These are phyloP conservation scores for Celastrina argiolus DNA, from an alignment of 2,888 invertebrate genomes.

Conservation along the genomic window DNA sequence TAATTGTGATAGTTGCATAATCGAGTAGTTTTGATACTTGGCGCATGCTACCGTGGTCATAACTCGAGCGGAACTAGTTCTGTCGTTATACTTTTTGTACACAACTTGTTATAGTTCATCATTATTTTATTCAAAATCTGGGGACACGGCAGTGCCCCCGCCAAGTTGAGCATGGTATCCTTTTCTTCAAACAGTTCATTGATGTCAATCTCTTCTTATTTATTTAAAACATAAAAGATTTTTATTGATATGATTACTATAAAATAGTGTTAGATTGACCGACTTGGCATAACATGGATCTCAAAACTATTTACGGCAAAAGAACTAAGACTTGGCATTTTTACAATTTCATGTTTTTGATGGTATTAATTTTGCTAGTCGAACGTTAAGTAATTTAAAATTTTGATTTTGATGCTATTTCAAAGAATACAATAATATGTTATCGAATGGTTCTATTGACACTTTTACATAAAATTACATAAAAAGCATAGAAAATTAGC, in stretches of 20 bases:
- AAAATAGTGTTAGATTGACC: too few species aligned
- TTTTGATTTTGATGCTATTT: background rate
- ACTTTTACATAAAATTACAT: too few species aligned
- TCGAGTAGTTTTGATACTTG: constrained; percentile 30
- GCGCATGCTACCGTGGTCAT: constrained; percentile 39
- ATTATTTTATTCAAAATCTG: background rate
- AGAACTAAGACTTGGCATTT: too few species aligned
- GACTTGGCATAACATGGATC: too few species aligned
- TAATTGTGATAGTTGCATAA: constrained; percentile 50
- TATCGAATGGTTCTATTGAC: background rate
- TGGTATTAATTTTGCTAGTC: background rate
- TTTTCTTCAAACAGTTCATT: too few species aligned
- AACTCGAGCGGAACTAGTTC: constrained; percentile 12
- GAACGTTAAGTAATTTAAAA: background rate
- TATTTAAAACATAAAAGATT: too few species aligned
- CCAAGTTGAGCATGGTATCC: too few species aligned
- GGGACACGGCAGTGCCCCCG: too few species aligned
- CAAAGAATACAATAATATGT: background rate
- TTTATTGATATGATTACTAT: too few species aligned
- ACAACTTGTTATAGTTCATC: background rate
- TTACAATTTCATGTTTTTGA: too few species aligned
- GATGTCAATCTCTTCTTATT: too few species aligned
- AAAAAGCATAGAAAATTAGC: background rate
- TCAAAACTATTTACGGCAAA: too few species aligned
- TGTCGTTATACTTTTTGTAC: background rate